Conservation (phyloP, 2,113 vertebrate species). For the Callocephalon fimbriatum region DNA sequence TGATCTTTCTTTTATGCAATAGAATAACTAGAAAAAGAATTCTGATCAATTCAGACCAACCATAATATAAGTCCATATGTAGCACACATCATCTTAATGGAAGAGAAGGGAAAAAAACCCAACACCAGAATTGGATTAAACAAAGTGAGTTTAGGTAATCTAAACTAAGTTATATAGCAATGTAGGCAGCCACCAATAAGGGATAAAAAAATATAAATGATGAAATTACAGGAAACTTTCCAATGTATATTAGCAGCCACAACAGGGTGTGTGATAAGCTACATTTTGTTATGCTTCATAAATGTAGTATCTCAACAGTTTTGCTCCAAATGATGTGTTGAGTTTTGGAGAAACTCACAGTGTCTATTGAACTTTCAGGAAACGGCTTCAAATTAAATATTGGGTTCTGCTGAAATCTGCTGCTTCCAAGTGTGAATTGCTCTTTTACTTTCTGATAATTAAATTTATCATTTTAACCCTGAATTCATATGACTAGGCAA, state of each 20-base stretch:
- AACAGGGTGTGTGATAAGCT: background rate
- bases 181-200: background rate
- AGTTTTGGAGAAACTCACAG: background rate
- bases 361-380: background rate
- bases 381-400: background rate
- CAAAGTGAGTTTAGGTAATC: background rate
- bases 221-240: background rate
- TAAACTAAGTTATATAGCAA: background rate
- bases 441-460: constrained; percentile 27
- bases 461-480: background rate
- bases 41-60: background rate
- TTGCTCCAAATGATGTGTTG: background rate
- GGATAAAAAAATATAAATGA: background rate
- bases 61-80: background rate
- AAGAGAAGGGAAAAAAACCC: background rate
- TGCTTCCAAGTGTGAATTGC: background rate
- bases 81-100: background rate
- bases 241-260: background rate
- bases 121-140: background rate
- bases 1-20: background rate
- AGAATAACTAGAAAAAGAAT: background rate
- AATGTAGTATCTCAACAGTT: background rate
- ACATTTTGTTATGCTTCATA: background rate
- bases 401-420: background rate
- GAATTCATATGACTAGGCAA: background rate